These are phyloP conservation scores for Lottia gigantea DNA, from an alignment of 2,888 invertebrate species.

Conservation along the genomic window DNA sequence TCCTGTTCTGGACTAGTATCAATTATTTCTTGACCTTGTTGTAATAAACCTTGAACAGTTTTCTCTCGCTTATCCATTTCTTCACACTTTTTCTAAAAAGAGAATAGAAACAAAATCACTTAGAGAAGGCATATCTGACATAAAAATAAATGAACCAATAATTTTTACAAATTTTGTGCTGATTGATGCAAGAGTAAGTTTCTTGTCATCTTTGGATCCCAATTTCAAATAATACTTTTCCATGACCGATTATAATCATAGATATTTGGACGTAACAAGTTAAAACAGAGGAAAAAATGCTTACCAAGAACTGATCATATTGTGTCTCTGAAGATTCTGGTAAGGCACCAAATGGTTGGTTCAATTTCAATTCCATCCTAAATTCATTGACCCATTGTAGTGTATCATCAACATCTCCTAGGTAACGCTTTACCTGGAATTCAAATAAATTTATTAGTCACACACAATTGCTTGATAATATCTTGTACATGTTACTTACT, in stretches of 20 bases:
- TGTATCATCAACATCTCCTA: slow-evolving; percentile 64
- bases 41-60: slow-evolving; percentile 54
- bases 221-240: too few species aligned
- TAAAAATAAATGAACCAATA: too few species aligned
- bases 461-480: too few species aligned
- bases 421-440: slow-evolving; percentile 63
- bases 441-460: neutral
- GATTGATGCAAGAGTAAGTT: too few species aligned
- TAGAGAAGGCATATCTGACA: too few species aligned
- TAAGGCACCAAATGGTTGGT: slow-evolving; percentile 64
- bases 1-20: slow-evolving; percentile 60
- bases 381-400: slow-evolving; percentile 63
- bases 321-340: slow-evolving; percentile 65
- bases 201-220: too few species aligned
- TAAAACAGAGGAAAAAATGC: slow-evolving; percentile 12
- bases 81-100: slow-evolving; percentile 47
- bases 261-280: neutral
- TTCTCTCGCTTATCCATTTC: slow-evolving; percentile 58
- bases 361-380: slow-evolving; percentile 56
- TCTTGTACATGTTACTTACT: too few species aligned
- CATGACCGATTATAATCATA: too few species aligned
- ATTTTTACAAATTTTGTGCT: too few species aligned
- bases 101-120: too few species aligned
- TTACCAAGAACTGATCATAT: slow-evolving; percentile 61
- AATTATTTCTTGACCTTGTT: slow-evolving; percentile 62